Conservation (phyloP, 2,113 vertebrate species). For the Hemichromis elongatus region DNA sequence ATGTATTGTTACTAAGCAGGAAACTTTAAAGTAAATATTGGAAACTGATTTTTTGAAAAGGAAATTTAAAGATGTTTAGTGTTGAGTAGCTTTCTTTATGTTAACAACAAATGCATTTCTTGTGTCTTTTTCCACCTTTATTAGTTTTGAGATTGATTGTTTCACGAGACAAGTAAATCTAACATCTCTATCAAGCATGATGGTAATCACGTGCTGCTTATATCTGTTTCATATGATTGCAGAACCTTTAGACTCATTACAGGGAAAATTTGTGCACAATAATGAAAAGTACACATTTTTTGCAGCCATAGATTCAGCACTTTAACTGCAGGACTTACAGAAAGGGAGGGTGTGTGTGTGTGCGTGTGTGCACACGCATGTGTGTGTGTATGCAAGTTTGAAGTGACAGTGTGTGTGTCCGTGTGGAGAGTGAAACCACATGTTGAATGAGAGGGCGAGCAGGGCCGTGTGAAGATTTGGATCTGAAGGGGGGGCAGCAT, state of each 20-base stretch:
- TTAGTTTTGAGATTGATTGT: neutral
- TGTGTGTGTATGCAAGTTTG: neutral
- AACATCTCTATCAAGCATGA: neutral
- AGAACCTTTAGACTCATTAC: neutral
- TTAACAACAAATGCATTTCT: neutral
- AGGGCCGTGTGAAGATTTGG: slow-evolving; percentile 59
- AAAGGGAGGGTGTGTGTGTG: fast-evolving
- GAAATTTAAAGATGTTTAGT: neutral
- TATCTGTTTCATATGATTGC: neutral
- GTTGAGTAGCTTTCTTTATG: neutral
- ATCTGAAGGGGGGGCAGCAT: neutral
- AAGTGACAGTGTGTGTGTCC: neutral
- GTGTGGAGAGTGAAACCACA: slow-evolving; percentile 57
- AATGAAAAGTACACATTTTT: neutral
- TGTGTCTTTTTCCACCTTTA: neutral
- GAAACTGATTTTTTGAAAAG: neutral
- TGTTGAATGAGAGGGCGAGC: slow-evolving; percentile 36
- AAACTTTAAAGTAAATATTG: neutral
- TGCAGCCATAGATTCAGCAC: neutral
- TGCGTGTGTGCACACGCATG: no score
- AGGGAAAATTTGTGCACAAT: neutral
- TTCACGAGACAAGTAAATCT: neutral
- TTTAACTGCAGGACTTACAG: neutral
- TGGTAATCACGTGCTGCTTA: neutral
- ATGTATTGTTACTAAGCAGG: neutral